These are phyloP conservation scores for Andrena bucephala DNA, from an alignment of 2,888 invertebrate genomes.

Conservation along the genomic window DNA sequence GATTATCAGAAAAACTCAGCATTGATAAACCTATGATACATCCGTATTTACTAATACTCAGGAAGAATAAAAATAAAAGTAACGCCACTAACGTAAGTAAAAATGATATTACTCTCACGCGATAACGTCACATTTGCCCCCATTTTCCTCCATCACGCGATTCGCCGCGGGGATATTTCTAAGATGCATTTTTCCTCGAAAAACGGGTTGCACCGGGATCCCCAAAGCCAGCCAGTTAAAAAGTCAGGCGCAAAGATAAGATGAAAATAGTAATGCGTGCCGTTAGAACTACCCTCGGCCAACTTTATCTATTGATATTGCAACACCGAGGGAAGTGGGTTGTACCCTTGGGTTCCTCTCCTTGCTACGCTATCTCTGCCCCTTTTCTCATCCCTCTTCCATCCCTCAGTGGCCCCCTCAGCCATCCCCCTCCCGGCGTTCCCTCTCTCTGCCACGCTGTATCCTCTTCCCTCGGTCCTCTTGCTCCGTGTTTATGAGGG, in stretches of 20 bases:
- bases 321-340: slow-evolving; percentile 64
- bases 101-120: neutral
- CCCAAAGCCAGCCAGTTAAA: slow-evolving; percentile 36
- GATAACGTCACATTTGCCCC: neutral
- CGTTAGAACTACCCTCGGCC: slow-evolving; percentile 54
- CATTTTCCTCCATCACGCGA: slow-evolving; percentile 5
- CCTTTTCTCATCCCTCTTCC: neutral
- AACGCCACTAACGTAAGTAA: neutral
- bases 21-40: neutral
- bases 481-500: slow-evolving; percentile 76
- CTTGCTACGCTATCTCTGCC: slow-evolving; percentile 5
- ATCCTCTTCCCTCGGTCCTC: slow-evolving; percentile 52
- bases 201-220: slow-evolving; percentile 1
- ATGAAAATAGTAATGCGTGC: slow-evolving; percentile 47
- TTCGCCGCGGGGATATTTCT: neutral
- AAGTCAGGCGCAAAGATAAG: slow-evolving; percentile 37
- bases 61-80: neutral
- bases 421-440: neutral
- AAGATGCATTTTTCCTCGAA: neutral
- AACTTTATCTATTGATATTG: slow-evolving; percentile 68
- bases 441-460: slow-evolving; percentile 18
- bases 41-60: neutral
- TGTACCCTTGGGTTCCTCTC: slow-evolving; percentile 55
- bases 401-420: slow-evolving; percentile 6
- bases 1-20: too few relatives aligned